Evolutionary conservation across 2,797 vertebrate species (phyloP).

Genomic region (Hemibagrus guttatus): DNA sequence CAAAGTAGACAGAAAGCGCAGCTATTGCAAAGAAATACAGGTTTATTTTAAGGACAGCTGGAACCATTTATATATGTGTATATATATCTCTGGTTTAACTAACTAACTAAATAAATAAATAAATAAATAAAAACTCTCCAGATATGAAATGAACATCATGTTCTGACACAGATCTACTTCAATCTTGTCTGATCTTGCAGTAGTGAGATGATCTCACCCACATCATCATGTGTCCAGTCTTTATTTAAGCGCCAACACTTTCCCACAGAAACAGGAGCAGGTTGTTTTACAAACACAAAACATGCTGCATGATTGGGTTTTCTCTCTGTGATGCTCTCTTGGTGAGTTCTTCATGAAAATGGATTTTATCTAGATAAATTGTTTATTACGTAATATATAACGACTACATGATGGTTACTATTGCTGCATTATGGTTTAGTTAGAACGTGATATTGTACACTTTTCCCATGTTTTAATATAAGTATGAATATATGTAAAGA

Average conservation of each 20-base stretch:
- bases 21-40: not conserved
- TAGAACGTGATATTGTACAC: not conserved
- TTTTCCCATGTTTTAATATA: not conserved
- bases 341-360: not conserved
- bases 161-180: not conserved
- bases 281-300: not conserved
- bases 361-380: not conserved
- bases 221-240: not conserved
- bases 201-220: not conserved
- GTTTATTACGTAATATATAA: not conserved
- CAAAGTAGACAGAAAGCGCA: constrained; percentile 9
- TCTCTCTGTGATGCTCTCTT: no score
- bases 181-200: no score
- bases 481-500: not conserved
- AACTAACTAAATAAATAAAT: not conserved
- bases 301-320: not conserved
- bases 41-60: not conserved
- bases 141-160: not conserved
- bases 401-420: not conserved
- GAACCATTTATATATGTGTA: not conserved
- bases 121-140: not conserved
- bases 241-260: not conserved
- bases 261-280: not conserved
- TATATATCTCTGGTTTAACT: no score
- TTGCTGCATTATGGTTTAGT: not conserved